phyloP scores from a whole-genome alignment of 2,888 invertebrate species.

The Aphidius colemani region DNA sequence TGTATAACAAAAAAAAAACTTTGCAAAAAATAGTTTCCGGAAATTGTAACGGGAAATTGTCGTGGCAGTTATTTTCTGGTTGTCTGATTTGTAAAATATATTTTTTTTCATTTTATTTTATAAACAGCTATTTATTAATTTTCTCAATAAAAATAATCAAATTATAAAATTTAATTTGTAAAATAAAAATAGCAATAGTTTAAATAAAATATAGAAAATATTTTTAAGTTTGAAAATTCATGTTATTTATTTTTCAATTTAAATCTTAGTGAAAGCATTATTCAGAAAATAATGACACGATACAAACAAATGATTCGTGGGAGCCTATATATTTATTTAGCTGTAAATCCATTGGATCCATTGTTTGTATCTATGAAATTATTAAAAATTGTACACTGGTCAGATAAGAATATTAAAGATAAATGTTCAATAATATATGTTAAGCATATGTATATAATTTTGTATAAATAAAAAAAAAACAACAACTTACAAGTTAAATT shows the following conservation, averaged over 20 bases:
- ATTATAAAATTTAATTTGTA: no score
- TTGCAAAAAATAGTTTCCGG: constrained; percentile 19
- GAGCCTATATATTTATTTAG: constrained; percentile 38
- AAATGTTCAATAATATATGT: constrained; percentile 18
- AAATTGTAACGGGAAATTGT: constrained; percentile 13
- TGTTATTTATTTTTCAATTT: constrained; percentile 18
- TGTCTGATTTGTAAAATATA: constrained; percentile 44
- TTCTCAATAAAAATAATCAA: background rate
- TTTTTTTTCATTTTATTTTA: background rate
- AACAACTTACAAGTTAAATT: constrained; percentile 3
- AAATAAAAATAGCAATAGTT: no score
- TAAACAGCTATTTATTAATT: background rate
- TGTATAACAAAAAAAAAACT: background rate
- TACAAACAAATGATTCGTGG: constrained; percentile 36
- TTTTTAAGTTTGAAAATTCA: background rate
- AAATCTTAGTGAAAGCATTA: constrained; percentile 18
- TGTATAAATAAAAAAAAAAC: constrained; percentile 8
- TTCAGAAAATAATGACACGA: constrained; percentile 36
- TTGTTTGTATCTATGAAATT: constrained; percentile 5
- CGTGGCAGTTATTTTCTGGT: constrained; percentile 45
- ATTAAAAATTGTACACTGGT: constrained; percentile 34
- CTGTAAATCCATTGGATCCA: constrained; percentile 11
- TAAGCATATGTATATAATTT: constrained; percentile 18
- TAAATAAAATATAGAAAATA: no score
- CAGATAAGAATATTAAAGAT: constrained; percentile 21